These are phyloP conservation scores for Columba guinea DNA, from an alignment of 2,797 vertebrate species.

Conservation along the genomic window DNA sequence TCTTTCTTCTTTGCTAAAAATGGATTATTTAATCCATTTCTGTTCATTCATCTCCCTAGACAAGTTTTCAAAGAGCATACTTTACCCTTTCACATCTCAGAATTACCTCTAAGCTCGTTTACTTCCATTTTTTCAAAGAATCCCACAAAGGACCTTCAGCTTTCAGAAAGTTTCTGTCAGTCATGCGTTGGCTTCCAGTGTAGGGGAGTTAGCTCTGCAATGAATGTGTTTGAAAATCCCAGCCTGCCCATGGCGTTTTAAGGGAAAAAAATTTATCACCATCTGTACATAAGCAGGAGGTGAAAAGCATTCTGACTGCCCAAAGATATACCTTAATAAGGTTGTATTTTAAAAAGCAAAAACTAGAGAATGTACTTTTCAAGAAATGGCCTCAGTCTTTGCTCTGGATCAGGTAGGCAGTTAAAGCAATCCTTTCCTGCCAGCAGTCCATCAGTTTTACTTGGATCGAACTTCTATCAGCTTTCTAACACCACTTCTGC, in stretches of 20 bases:
- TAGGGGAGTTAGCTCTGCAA: not conserved
- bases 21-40: not conserved
- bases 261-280: not conserved
- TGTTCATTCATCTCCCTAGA: not conserved
- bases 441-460: not conserved
- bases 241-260: not conserved
- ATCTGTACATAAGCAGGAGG: not conserved
- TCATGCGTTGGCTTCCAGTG: not conserved
- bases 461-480: constrained; percentile 8
- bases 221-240: not conserved
- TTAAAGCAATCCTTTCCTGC: not conserved
- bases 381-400: not conserved
- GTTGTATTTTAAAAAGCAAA: not conserved
- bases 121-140: not conserved
- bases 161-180: not conserved
- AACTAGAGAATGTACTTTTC: not conserved
- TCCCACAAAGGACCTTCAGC: not conserved
- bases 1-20: not conserved
- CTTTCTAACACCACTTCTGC: not conserved
- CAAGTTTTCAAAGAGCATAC: not conserved
- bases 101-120: not conserved
- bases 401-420: not conserved
- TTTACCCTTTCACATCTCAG: not conserved
- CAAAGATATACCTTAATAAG: not conserved
- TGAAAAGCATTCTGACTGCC: not conserved